phyloP scores from a whole-genome alignment of 2,113 vertebrate genomes.

The Saiga tatarica region DNA sequence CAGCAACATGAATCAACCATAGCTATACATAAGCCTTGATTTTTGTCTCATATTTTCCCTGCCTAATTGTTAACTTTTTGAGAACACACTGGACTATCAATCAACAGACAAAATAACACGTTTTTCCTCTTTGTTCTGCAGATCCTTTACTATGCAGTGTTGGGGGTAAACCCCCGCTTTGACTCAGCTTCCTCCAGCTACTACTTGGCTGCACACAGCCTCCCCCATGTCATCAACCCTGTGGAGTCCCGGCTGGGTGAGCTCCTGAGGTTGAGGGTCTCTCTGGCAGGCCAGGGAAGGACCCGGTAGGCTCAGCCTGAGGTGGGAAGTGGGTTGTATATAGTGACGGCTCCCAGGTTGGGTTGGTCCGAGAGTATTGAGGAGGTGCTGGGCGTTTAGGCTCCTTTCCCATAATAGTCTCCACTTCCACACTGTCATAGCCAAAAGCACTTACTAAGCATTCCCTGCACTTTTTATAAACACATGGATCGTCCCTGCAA shows the following conservation, averaged over 20 bases:
- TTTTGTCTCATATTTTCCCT: slow-evolving; percentile 4
- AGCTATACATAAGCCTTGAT: background rate
- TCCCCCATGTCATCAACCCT: slow-evolving; percentile 96
- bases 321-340: background rate
- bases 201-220: slow-evolving; percentile 89
- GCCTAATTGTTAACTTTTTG: background rate
- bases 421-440: background rate
- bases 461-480: background rate
- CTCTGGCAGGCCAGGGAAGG: background rate
- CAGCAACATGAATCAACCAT: background rate
- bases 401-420: background rate
- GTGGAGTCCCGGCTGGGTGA: slow-evolving; percentile 96
- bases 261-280: slow-evolving; percentile 7
- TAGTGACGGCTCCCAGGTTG: background rate
- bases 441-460: background rate
- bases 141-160: slow-evolving; percentile 92
- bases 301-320: background rate
- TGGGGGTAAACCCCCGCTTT: slow-evolving; percentile 94
- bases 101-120: background rate
- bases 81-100: background rate
- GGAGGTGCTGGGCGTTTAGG: background rate
- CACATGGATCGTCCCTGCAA: background rate
- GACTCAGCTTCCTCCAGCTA: slow-evolving; percentile 87
- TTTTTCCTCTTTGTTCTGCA: slow-evolving; percentile 58
- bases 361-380: background rate